Percentiles rank a stretch among this genome's conserved stretches.
These are phyloP conservation scores for Gambusia affinis DNA, from an alignment of 2,113 vertebrate species.

Conservation along the genomic window DNA sequence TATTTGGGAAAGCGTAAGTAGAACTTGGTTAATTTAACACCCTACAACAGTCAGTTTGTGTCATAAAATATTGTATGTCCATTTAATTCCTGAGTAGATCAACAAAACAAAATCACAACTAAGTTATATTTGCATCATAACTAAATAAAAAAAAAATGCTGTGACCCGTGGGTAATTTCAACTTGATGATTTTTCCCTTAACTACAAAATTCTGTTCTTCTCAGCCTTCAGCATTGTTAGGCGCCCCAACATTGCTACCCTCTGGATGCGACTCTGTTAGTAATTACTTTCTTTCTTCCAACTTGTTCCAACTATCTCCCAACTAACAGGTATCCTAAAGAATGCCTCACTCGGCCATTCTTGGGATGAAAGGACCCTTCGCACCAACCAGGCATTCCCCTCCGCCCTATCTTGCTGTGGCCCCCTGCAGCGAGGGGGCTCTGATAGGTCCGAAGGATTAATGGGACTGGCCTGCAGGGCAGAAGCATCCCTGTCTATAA, in stretches of 20 bases:
- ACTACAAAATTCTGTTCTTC: not conserved
- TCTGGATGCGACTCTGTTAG: not conserved
- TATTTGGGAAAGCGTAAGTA: not conserved
- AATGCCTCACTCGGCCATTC: not conserved
- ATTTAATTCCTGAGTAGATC: not conserved
- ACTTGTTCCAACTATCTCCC: not conserved
- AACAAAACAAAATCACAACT: not conserved
- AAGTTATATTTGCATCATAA: too few relatives aligned
- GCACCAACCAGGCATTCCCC: slow-evolving; percentile 11
- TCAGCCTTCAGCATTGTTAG: too few relatives aligned
- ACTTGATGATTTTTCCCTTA: too few relatives aligned
- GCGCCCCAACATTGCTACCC: not conserved
- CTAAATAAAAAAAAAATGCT: too few relatives aligned
- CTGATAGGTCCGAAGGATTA: slow-evolving; percentile 78
- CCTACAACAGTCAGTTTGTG: too few relatives aligned
- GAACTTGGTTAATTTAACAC: not conserved
- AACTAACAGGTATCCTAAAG: not conserved
- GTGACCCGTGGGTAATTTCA: too few relatives aligned
- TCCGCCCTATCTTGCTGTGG: slow-evolving; percentile 47
- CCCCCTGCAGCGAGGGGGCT: slow-evolving; percentile 64
- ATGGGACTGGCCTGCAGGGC: slow-evolving; percentile 66
- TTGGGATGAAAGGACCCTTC: slow-evolving; percentile 23
- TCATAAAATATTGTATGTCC: not conserved
- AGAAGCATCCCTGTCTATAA: slow-evolving; percentile 72
- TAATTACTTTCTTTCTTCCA: not conserved